Evolutionary conservation across 2,888 invertebrate species (phyloP), one percentile per base, ranked within the genome.

Genomic region (Aleiodes alternator): DNA sequence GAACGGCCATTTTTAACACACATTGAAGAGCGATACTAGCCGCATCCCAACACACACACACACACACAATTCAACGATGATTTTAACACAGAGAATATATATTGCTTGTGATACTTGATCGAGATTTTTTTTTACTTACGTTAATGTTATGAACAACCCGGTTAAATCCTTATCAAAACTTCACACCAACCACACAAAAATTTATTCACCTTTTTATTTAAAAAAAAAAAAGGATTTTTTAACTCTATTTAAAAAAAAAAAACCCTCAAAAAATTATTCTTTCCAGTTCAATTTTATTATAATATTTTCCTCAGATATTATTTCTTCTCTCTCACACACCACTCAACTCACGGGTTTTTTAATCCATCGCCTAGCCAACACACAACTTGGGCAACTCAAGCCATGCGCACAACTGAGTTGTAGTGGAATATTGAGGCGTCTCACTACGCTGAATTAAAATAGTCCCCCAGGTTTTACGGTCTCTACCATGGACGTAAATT

Each of bases 381-480:
- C 48, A 43, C 55, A 48, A 64, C 68, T 68, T 12, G 51, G 68
- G 50, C 55, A 68, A 69, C 68, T 72, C 61, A 51, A 51, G 68
- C 83, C 88, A 88, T 87, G 89, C 87, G 88, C 87, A 87, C 88
- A 86, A 89, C 88, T 86, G 84, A 86, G 82, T 82, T 23, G 81
- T 83, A 82, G 82, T 81, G 78, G 73, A 43, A 75, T 72, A 75
- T 72, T 56, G 68, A 77, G 76, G 82, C 85, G 83, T 80, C 82
- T 72, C 76, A 82, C 84, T 85, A 84, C 87, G 86, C 87, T 82
- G 78, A 73, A 72, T 75, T 51, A 82, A 85, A 80, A 78, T 85
- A 87, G 87, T 86, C 81, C 87, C 81, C 87, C 84, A 70, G 31
- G 12, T 38, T 12, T 14, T 66, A 43, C 48, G 29, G 69, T 16